A percentile compares a stretch with the other conserved stretches of the same genome.
phyloP scores from a whole-genome alignment of 2,888 invertebrate genomes.

The Cataglyphis altisquamis region DNA sequence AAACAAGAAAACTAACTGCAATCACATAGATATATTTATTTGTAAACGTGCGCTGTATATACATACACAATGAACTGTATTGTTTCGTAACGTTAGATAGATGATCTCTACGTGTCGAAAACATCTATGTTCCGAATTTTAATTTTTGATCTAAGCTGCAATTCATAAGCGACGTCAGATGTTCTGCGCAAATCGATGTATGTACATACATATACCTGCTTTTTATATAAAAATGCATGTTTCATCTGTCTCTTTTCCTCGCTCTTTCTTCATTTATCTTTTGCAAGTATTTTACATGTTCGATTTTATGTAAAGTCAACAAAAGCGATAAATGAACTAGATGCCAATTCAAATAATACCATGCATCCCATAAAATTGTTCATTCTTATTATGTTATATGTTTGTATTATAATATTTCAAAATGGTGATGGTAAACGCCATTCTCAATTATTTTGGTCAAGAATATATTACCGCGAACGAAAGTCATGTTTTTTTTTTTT shows the following conservation, averaged over 20 bases:
- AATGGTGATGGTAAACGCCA: neutral
- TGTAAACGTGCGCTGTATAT: conserved; percentile 44
- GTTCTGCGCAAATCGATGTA: conserved; percentile 66
- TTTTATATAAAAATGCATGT: conserved; percentile 40
- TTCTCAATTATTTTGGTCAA: neutral
- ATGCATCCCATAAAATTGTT: neutral
- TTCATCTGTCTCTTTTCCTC: conserved; percentile 30
- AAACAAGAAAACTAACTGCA: conserved; percentile 49
- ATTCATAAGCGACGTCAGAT: conserved; percentile 25
- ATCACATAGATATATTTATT: conserved; percentile 51
- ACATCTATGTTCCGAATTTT: conserved; percentile 64
- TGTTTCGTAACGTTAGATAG: conserved; percentile 63
- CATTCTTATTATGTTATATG: neutral
- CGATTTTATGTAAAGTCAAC: conserved; percentile 2
- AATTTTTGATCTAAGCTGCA: conserved; percentile 61
- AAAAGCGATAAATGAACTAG: neutral
- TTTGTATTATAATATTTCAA: conserved; percentile 29
- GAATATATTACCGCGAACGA: neutral
- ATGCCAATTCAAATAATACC: conserved; percentile 14
- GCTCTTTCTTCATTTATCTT: conserved; percentile 14
- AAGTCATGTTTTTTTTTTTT: neutral
- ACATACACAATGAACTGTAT: conserved; percentile 60
- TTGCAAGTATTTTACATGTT: conserved; percentile 19
- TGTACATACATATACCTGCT: conserved; percentile 55
- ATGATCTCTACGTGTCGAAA: conserved; percentile 57